These are phyloP conservation scores for Harpegnathos saltator DNA, from an alignment of 1,140 invertebrate genomes.

Conservation along the genomic window DNA sequence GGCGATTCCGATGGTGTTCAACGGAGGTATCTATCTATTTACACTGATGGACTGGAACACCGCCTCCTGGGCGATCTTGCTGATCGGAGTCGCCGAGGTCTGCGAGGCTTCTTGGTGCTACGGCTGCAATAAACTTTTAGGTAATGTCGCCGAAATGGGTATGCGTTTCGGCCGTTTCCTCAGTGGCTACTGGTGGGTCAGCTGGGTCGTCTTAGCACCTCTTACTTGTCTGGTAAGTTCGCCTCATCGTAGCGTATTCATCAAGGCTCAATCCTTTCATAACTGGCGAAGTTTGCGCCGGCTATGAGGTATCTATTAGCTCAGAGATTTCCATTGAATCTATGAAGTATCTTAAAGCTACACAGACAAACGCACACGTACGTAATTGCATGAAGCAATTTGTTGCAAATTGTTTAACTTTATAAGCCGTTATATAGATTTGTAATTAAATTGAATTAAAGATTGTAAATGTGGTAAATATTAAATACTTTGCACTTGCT, in stretches of 20 bases:
- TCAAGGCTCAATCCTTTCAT: no score
- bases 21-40: conserved; percentile 91
- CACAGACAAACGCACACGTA: no score
- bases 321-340: no score
- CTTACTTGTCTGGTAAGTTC: conserved; percentile 77
- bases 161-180: conserved; percentile 86
- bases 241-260: background rate
- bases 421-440: no score
- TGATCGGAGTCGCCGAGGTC: conserved; percentile 91
- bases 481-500: no score
- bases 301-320: background rate
- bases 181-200: conserved; percentile 87
- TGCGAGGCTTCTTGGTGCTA: conserved; percentile 90
- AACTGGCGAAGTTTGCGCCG: no score
- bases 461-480: no score
- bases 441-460: no score
- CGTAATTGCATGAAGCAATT: no score
- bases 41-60: conserved; percentile 93
- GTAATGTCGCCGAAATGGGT: conserved; percentile 87
- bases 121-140: conserved; percentile 87
- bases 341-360: no score
- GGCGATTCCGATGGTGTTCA: conserved; percentile 90
- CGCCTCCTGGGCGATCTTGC: conserved; percentile 93
- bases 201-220: conserved; percentile 87
- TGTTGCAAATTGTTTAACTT: no score